A percentile compares a stretch with the other conserved stretches of the same genome.
Evolutionary conservation across 2,797 vertebrate species (phyloP).

Genomic region (Carcharodon carcharias): DNA sequence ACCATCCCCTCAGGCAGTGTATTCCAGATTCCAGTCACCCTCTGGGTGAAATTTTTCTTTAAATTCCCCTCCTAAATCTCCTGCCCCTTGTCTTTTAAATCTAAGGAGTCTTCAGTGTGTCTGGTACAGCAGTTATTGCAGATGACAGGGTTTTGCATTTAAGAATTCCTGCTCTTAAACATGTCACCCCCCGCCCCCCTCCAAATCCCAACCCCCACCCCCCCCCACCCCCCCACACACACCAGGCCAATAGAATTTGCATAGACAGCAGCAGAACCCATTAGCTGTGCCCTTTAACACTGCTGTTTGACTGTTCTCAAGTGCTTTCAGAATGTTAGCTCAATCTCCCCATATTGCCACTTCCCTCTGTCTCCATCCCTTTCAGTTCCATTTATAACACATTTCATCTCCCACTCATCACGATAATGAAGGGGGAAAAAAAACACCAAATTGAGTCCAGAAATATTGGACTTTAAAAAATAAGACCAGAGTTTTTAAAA

Average conservation of each 20-base stretch:
- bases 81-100: too few relatives aligned
- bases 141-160: neutral
- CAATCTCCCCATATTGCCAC: neutral
- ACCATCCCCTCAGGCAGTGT: too few relatives aligned
- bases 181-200: too few relatives aligned
- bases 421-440: too few relatives aligned
- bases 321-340: neutral
- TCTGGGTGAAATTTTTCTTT: too few relatives aligned
- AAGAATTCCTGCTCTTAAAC: neutral
- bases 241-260: neutral
- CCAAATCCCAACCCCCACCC: too few relatives aligned
- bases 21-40: too few relatives aligned
- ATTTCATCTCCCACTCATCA: neutral
- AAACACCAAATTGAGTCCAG: too few relatives aligned
- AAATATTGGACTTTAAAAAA: too few relatives aligned
- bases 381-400: neutral
- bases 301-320: neutral
- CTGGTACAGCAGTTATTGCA: neutral
- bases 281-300: neutral
- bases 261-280: neutral
- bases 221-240: too few relatives aligned
- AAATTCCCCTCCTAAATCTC: too few relatives aligned
- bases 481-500: too few relatives aligned
- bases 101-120: neutral
- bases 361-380: neutral